These are phyloP conservation scores for Tauraco hartlaubi DNA, from an alignment of 2,797 vertebrate species.

Conservation along the genomic window DNA sequence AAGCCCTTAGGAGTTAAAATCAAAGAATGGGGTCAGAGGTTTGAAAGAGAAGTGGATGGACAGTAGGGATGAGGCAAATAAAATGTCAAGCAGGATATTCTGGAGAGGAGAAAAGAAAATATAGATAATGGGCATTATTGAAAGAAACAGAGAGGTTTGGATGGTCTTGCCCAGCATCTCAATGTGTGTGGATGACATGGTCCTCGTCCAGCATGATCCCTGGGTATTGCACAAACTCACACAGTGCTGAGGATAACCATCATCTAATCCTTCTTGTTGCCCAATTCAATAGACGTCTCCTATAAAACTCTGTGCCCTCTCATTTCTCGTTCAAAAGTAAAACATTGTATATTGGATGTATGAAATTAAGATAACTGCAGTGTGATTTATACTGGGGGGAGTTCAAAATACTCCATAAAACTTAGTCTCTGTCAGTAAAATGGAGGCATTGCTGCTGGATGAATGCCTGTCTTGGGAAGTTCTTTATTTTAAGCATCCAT, in stretches of 20 bases:
- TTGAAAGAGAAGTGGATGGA: not conserved
- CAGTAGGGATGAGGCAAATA: not conserved
- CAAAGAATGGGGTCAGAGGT: not conserved
- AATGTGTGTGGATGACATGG: not conserved
- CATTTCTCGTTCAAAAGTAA: not conserved
- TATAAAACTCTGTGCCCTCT: not conserved
- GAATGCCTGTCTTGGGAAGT: not conserved
- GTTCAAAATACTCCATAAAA: not conserved
- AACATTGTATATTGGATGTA: not conserved
- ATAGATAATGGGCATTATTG: not conserved
- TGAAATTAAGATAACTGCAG: not conserved
- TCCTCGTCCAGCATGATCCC: not conserved
- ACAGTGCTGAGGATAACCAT: not conserved
- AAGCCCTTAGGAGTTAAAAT: not conserved
- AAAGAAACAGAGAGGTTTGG: not conserved
- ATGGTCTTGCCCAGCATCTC: not conserved
- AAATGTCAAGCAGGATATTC: not conserved
- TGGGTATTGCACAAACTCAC: not conserved
- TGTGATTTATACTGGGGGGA: not conserved
- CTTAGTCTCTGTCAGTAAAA: not conserved
- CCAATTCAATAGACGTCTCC: not conserved
- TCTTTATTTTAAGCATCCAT: constrained; percentile 25
- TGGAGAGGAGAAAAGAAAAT: not conserved
- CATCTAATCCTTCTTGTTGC: not conserved
- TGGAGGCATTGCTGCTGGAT: not conserved